Evolutionary conservation across 1,140 invertebrate species (phyloP).

Genomic region (Rhyzopertha dominica): DNA sequence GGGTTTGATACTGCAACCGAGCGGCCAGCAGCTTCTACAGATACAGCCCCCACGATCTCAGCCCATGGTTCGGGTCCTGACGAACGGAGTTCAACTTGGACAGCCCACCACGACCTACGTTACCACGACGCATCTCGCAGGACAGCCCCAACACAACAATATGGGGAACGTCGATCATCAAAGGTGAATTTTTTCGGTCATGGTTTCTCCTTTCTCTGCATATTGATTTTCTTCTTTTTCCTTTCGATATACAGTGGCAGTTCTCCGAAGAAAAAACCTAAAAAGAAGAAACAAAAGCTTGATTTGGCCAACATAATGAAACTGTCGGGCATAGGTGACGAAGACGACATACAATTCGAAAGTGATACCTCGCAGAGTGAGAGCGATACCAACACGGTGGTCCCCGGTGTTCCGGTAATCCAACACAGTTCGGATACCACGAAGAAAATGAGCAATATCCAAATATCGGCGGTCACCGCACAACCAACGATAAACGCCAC

Average conservation of each 20-base stretch:
- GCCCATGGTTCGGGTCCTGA: slow-evolving; percentile 49
- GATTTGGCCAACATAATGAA: slow-evolving; percentile 56
- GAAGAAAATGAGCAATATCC: slow-evolving; percentile 39
- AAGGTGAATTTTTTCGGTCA: background rate
- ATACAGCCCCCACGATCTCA: slow-evolving; percentile 45
- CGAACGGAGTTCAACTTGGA: slow-evolving; percentile 47
- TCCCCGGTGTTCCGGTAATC: slow-evolving; percentile 21
- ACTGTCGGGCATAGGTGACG: slow-evolving; percentile 45
- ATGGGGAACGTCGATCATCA: background rate
- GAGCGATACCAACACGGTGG: slow-evolving; percentile 35
- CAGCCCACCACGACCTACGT: slow-evolving; percentile 43
- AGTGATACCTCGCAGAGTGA: slow-evolving; percentile 42
- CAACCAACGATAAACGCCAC: slow-evolving; percentile 33
- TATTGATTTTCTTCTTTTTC: too few species aligned
- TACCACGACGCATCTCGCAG: too few species aligned
- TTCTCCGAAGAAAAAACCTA: slow-evolving; percentile 42
- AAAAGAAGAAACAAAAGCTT: slow-evolving; percentile 48
- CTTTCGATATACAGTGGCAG: too few species aligned
- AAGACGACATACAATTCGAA: slow-evolving; percentile 44
- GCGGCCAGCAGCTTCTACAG: slow-evolving; percentile 34
- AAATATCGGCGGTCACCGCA: slow-evolving; percentile 31
- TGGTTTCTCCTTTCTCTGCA: too few species aligned
- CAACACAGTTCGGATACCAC: slow-evolving; percentile 17
- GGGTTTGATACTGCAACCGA: slow-evolving; percentile 42
- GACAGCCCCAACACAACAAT: background rate